Conservation (phyloP, 2,797 vertebrate genomes). For the Atherinosoma microstoma region DNA sequence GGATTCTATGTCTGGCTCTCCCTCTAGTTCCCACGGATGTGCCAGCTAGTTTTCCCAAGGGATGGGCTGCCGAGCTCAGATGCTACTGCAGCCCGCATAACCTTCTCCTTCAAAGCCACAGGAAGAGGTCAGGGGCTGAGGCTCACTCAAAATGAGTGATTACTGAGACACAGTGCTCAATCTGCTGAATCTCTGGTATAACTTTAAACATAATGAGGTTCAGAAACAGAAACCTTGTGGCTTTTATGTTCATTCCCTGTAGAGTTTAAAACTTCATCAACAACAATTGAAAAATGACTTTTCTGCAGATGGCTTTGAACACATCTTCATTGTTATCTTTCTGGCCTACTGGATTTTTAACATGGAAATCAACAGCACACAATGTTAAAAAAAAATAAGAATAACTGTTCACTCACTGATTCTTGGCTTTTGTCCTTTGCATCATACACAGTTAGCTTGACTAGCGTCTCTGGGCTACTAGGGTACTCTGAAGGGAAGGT, state of each 20-base stretch:
- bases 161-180: slow-evolving; percentile 16
- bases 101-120: slow-evolving; percentile 40
- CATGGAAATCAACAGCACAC: slow-evolving; percentile 18
- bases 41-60: slow-evolving; percentile 45
- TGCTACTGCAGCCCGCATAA: slow-evolving; percentile 40
- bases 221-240: slow-evolving; percentile 31
- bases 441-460: slow-evolving; percentile 96
- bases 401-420: slow-evolving; percentile 86
- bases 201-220: slow-evolving; percentile 58
- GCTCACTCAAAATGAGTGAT: slow-evolving; percentile 31
- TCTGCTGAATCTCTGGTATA: slow-evolving; percentile 39
- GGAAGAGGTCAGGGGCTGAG: slow-evolving; percentile 44
- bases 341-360: slow-evolving; percentile 17
- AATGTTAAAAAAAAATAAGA: slow-evolving; percentile 14
- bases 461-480: slow-evolving; percentile 91
- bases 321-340: slow-evolving; percentile 23
- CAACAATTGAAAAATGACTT: slow-evolving; percentile 24
- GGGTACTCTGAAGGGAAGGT: slow-evolving; percentile 93
- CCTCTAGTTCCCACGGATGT: slow-evolving; percentile 57
- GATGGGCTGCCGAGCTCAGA: slow-evolving; percentile 47
- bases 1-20: slow-evolving; percentile 36
- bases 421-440: slow-evolving; percentile 94
- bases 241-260: slow-evolving; percentile 45
- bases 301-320: slow-evolving; percentile 35
- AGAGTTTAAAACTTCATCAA: slow-evolving; percentile 43